Base-by-base conservation (phyloP, 1,140 invertebrate species). In the Aphis craccivora region DNA sequence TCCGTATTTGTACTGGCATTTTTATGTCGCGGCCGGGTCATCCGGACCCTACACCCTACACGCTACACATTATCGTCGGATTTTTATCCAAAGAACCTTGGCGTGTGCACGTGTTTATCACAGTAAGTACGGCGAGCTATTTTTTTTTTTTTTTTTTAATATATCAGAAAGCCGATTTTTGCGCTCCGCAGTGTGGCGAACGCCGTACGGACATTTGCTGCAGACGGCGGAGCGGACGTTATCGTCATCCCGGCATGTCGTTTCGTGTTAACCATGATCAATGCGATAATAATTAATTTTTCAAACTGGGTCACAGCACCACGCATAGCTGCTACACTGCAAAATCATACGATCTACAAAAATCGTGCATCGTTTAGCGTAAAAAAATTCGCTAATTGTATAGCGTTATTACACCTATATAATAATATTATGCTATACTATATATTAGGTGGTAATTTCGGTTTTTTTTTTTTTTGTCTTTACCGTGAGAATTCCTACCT, bases 121-220 rank as follows among this genome's bases (percentile, higher is more conserved):
- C 9, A n/a, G 86, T 88, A n/a, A 22, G 45, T 35, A 35, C 9
- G 2, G 45, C 0, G 45, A 30, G 25, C 48, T 48, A 18, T 87
- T 51, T 51, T 88, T 88, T 88, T 51, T 88, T 88, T 51, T 51
- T 48, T 48, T 51, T 51, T 51, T 51, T 51, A 51, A 51, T 87
- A 48, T 45, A 45, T 48, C 86, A 20, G 86, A 87, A 87, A 51
- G 86, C 86, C 45, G 48, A 87, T 87, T 86, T 87, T 86, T 87
- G 6, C 40, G 22, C 20, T 9, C 22, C 37, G 83, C 18, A n/a
- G 48, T 51, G 18, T 51, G 48, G 48, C 48, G 48, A 2, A 18
- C 20, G 8, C 25, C 25, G 25, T 11, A 14, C 55, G 55, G 9
- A 60, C 9, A 25, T 60, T 51, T 51, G 7, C 45, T 45, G 48